A percentile compares a stretch with the other conserved stretches of the same genome.
phyloP scores from a whole-genome alignment of 2,113 vertebrate species.

The Hypocryptadius cinnamomeus region DNA sequence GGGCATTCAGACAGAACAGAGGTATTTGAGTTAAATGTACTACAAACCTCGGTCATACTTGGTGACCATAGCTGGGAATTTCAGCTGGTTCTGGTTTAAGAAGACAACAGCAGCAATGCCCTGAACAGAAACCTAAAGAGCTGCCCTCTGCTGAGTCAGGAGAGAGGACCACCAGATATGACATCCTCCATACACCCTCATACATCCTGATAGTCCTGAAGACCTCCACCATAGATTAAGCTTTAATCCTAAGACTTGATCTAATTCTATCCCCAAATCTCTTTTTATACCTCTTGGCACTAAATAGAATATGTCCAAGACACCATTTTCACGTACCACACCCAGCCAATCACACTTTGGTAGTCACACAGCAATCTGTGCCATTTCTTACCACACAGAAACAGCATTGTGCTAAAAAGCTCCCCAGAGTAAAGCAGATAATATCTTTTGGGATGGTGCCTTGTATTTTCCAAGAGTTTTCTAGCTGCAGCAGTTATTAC shows the following conservation, averaged over 20 bases:
- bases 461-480: conserved; percentile 1
- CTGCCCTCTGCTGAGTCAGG: not conserved
- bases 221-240: not conserved
- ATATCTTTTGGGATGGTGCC: conserved; percentile 32
- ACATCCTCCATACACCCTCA: not conserved
- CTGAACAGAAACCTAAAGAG: not conserved
- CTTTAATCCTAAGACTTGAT: not conserved
- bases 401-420: conserved; percentile 13
- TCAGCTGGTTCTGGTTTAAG: not conserved
- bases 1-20: not conserved
- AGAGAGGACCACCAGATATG: not conserved
- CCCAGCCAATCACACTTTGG: not conserved
- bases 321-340: not conserved
- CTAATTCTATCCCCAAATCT: not conserved
- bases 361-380: not conserved
- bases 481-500: not conserved
- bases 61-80: not conserved
- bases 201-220: not conserved
- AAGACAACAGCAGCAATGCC: not conserved
- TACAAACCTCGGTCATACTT: not conserved
- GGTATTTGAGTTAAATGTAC: not conserved
- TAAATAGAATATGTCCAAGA: not conserved
- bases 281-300: not conserved
- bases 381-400: not conserved
- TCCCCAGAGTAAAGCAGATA: conserved; percentile 17